Conservation (phyloP, 2,888 invertebrate genomes). For the Fissipunctia ypsillon region DNA sequence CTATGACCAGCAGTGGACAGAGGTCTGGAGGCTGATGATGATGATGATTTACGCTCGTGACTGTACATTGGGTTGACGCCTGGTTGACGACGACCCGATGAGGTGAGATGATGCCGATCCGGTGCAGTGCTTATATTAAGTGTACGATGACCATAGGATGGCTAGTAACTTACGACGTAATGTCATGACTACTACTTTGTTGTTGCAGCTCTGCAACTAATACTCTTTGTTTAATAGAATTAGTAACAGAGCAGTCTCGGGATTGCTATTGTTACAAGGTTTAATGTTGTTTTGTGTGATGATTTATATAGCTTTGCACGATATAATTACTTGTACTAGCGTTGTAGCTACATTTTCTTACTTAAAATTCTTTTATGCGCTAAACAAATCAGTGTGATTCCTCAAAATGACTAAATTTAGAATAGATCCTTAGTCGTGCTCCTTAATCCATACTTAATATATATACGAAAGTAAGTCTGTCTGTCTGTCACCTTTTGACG, state of each 20-base stretch:
- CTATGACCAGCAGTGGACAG: too few species aligned
- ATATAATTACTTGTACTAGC: conserved; percentile 3
- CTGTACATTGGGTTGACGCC: not conserved
- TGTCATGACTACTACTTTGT: conserved; percentile 12
- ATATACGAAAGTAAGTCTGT: too few species aligned
- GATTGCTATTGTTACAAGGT: conserved; percentile 8
- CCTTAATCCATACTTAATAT: not conserved
- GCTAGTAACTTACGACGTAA: conserved; percentile 20
- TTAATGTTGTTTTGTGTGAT: conserved; percentile 14
- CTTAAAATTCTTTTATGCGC: not conserved
- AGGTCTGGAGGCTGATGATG: too few species aligned
- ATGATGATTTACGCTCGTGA: too few species aligned
- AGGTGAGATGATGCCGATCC: too few species aligned
- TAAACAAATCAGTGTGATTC: not conserved
- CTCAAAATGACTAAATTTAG: not conserved
- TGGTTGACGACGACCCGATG: not conserved
- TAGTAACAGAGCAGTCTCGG: conserved; percentile 7
- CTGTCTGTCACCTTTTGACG: not conserved
- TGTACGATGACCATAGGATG: not conserved
- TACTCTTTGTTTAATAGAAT: conserved; percentile 24
- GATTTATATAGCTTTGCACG: conserved; percentile 15
- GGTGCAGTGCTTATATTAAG: not conserved
- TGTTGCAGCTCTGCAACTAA: conserved; percentile 5
- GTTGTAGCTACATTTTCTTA: not conserved
- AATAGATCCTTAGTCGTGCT: too few species aligned